A percentile compares a stretch with the other conserved stretches of the same genome.
Conservation (phyloP, 1,140 invertebrate species). For the Cydia fagiglandana region DNA sequence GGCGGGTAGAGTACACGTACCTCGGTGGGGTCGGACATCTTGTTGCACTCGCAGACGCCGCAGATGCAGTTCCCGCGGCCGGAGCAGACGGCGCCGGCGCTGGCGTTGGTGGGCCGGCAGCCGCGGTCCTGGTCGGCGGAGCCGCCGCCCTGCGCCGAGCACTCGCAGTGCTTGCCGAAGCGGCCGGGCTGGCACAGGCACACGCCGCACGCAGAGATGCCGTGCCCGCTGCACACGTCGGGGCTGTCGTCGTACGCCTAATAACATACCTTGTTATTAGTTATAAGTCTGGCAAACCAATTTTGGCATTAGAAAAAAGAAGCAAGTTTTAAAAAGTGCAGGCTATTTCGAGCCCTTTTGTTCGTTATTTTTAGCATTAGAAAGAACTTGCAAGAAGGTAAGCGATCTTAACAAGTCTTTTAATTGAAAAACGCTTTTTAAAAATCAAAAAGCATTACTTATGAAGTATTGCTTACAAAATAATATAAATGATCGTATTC, state of each 20-base stretch:
- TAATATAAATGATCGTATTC: too few species aligned
- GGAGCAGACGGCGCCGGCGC: constrained; percentile 85
- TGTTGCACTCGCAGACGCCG: constrained; percentile 88
- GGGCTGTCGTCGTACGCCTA: constrained; percentile 69
- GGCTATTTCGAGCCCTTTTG: too few species aligned
- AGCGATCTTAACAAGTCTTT: too few species aligned
- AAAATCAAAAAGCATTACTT: too few species aligned
- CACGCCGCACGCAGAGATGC: constrained; percentile 91
- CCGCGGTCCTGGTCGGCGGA: constrained; percentile 78
- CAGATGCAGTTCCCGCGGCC: constrained; percentile 90
- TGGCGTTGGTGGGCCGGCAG: constrained; percentile 88
- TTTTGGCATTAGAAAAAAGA: too few species aligned
- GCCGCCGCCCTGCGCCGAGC: constrained; percentile 81
- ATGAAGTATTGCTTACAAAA: too few species aligned
- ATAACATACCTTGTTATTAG: not conserved
- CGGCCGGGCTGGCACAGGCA: constrained; percentile 89
- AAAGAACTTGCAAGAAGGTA: too few species aligned
- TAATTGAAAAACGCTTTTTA: too few species aligned
- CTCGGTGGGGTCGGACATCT: constrained; percentile 64
- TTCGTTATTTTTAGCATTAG: too few species aligned
- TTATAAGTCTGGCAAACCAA: not conserved
- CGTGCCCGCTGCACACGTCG: constrained; percentile 82
- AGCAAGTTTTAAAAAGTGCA: too few species aligned
- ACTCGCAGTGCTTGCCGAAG: constrained; percentile 94
- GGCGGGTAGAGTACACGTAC: constrained; percentile 45